phyloP scores from a whole-genome alignment of 2,113 vertebrate species.

The Microcebus murinus region DNA sequence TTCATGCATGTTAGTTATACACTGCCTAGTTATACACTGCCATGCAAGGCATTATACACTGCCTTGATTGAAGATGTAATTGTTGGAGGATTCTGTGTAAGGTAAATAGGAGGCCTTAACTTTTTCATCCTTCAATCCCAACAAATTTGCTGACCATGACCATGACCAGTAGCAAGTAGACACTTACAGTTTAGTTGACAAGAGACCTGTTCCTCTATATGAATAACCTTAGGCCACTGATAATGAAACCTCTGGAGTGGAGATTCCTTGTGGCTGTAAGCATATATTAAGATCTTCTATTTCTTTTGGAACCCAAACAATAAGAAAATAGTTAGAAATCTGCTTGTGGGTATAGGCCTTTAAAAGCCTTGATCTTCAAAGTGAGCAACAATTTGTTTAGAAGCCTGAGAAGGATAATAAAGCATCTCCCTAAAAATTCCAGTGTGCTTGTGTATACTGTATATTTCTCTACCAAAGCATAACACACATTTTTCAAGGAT shows the following conservation, averaged over 20 bases:
- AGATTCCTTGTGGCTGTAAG: not conserved
- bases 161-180: not conserved
- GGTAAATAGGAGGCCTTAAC: not conserved
- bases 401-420: not conserved
- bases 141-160: not conserved
- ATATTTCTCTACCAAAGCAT: not conserved
- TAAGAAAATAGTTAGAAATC: constrained; percentile 13
- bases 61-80: not conserved
- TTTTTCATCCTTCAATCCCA: not conserved
- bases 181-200: not conserved
- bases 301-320: not conserved
- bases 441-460: not conserved
- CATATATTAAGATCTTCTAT: not conserved
- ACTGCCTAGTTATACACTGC: too few relatives aligned
- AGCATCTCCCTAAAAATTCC: constrained; percentile 10
- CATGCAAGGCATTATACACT: not conserved
- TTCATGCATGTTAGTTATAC: not conserved
- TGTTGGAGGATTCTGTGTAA: not conserved
- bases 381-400: not conserved
- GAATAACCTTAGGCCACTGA: not conserved
- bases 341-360: not conserved
- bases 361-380: not conserved
- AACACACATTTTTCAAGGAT: constrained; percentile 50
- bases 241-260: not conserved
- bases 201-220: not conserved